phyloP scores from a whole-genome alignment of 2,888 invertebrate genomes.

The Resseliella maxima region DNA sequence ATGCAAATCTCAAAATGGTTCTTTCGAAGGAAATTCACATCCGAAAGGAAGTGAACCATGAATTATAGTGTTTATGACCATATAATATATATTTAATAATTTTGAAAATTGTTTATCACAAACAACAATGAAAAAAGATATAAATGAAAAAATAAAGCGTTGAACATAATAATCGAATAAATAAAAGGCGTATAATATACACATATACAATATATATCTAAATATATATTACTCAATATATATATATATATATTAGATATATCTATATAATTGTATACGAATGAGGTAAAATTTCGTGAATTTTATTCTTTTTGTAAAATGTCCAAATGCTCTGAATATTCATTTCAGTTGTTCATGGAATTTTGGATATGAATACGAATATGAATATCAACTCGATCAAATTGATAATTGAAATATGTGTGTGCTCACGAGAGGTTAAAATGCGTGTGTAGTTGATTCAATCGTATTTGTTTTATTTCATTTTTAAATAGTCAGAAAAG shows the following conservation, averaged over 20 bases:
- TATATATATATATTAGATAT: too few species aligned
- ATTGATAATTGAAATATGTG: slow-evolving; percentile 43
- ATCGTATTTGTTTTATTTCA: not conserved
- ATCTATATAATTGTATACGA: too few species aligned
- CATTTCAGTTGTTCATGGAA: not conserved
- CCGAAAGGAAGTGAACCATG: slow-evolving; percentile 16
- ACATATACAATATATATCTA: too few species aligned
- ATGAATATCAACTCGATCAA: not conserved
- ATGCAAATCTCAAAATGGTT: not conserved
- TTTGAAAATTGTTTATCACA: not conserved
- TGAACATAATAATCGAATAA: not conserved
- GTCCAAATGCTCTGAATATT: not conserved
- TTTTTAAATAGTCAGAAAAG: not conserved
- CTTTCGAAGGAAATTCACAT: slow-evolving; percentile 1
- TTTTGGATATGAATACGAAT: not conserved
- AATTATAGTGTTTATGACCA: not conserved
- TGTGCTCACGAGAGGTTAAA: not conserved
- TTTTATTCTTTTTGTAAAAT: not conserved
- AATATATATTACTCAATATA: too few species aligned
- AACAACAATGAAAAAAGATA: not conserved
- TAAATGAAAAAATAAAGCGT: not conserved
- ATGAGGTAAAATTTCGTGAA: not conserved
- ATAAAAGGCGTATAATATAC: too few species aligned
- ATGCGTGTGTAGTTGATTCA: not conserved
- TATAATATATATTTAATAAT: not conserved